A percentile compares a stretch with the other conserved stretches of the same genome.
phyloP scores from a whole-genome alignment of 2,113 vertebrate genomes.

The Myanophis thanlyinensis region DNA sequence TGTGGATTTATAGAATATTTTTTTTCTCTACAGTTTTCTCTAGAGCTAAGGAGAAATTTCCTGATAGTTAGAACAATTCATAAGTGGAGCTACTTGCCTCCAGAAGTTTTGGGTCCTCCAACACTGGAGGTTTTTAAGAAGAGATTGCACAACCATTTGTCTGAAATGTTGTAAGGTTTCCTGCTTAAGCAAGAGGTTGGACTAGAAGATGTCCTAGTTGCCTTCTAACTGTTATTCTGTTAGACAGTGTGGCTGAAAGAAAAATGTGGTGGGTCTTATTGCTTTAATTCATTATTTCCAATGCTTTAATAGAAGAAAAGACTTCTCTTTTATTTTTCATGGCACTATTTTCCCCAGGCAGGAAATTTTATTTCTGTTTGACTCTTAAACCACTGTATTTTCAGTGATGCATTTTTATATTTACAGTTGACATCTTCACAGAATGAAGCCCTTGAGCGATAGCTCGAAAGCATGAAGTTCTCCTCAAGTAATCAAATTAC shows the following conservation, averaged over 20 bases:
- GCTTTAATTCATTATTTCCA: slow-evolving; percentile 39
- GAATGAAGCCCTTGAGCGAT: slow-evolving; percentile 70
- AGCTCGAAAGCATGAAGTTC: slow-evolving; percentile 72
- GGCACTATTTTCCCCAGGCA: slow-evolving; percentile 71
- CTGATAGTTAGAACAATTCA: background rate
- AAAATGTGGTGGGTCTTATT: slow-evolving; percentile 20
- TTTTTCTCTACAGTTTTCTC: background rate
- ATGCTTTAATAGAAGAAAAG: slow-evolving; percentile 49
- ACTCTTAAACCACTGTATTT: slow-evolving; percentile 74
- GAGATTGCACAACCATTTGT: background rate
- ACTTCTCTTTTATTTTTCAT: slow-evolving; percentile 63
- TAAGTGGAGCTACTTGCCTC: background rate
- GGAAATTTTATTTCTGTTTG: slow-evolving; percentile 75
- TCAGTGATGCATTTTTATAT: slow-evolving; percentile 79
- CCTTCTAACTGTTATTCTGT: background rate
- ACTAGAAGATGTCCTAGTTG: background rate
- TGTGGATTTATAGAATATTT: background rate
- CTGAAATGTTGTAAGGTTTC: background rate
- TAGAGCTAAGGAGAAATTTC: background rate
- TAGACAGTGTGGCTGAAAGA: background rate
- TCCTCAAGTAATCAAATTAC: slow-evolving; percentile 73
- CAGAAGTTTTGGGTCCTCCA: background rate
- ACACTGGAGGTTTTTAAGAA: background rate
- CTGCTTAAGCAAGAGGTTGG: background rate
- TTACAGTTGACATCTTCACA: slow-evolving; percentile 79